Conservation (phyloP, 2,113 vertebrate genomes). For the Oreocharis arfaki region DNA sequence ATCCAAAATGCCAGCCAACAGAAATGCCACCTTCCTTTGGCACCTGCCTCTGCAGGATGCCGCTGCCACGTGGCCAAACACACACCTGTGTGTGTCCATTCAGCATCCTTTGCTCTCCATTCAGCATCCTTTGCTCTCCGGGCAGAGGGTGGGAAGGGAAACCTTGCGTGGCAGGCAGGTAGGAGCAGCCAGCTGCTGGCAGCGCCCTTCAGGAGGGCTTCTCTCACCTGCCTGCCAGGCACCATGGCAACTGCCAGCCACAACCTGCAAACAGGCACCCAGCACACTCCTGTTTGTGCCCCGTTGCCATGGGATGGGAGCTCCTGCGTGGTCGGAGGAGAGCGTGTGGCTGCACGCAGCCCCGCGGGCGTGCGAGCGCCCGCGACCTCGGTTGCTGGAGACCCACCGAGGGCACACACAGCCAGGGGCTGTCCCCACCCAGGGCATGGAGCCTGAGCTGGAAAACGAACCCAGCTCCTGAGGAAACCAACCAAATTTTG, state of each 20-base stretch:
- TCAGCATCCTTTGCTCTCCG: not conserved
- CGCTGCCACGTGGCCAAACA: not conserved
- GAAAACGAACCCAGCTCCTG: not conserved
- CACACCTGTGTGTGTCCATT: slow-evolving; percentile 38
- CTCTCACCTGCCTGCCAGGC: slow-evolving; percentile 66
- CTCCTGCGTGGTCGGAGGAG: not conserved
- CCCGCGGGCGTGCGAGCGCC: fast-evolving
- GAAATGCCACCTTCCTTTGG: not conserved
- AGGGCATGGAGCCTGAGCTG: fast-evolving
- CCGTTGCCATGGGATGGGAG: slow-evolving; percentile 66
- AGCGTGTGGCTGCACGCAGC: not conserved
- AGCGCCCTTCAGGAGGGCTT: slow-evolving; percentile 66
- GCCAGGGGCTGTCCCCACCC: not conserved
- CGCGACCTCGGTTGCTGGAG: not conserved
- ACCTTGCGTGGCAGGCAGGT: not conserved
- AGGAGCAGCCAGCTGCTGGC: slow-evolving; percentile 50
- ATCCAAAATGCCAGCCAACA: not conserved
- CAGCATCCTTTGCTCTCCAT: not conserved
- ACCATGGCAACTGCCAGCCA: slow-evolving; percentile 69
- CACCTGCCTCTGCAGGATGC: not conserved
- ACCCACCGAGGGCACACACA: fast-evolving
- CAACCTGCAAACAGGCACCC: slow-evolving; percentile 75
- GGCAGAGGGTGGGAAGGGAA: slow-evolving; percentile 19
- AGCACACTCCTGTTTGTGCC: slow-evolving; percentile 67
- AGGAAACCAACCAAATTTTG: not conserved